These are phyloP conservation scores for Bombylius discolor DNA, from an alignment of 2,888 invertebrate genomes.

Conservation along the genomic window DNA sequence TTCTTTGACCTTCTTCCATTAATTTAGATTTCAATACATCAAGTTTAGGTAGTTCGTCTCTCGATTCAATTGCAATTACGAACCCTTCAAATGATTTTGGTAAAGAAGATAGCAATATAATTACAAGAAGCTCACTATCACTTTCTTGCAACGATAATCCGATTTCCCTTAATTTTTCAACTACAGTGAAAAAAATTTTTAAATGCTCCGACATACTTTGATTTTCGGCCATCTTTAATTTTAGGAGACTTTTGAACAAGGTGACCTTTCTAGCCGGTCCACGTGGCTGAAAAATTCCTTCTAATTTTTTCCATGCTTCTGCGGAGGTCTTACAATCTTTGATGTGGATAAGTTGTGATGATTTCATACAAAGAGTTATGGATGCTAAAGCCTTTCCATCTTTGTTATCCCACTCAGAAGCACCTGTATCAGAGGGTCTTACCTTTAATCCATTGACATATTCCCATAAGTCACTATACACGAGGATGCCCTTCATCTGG, in stretches of 20 bases:
- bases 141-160: neutral
- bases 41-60: slow-evolving; percentile 9
- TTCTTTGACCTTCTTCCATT: slow-evolving; percentile 9
- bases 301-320: neutral
- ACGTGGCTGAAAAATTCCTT: neutral
- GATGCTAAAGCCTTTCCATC: too few relatives aligned
- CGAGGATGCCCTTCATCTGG: too few relatives aligned
- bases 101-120: slow-evolving; percentile 5
- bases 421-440: too few relatives aligned
- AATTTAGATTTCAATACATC: slow-evolving; percentile 7
- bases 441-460: too few relatives aligned
- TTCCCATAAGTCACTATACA: too few relatives aligned
- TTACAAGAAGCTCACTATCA: neutral
- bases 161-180: neutral
- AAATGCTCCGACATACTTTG: neutral
- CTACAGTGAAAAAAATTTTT: neutral
- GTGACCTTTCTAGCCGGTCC: neutral
- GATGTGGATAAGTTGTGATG: too few relatives aligned
- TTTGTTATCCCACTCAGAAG: too few relatives aligned
- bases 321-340: too few relatives aligned
- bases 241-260: neutral
- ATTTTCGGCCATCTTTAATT: neutral
- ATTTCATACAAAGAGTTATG: too few relatives aligned
- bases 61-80: slow-evolving; percentile 13
- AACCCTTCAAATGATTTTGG: slow-evolving; percentile 13